Evolutionary conservation across 2,888 invertebrate species (phyloP).

Genomic region (Pseudolycoriella hygida): DNA sequence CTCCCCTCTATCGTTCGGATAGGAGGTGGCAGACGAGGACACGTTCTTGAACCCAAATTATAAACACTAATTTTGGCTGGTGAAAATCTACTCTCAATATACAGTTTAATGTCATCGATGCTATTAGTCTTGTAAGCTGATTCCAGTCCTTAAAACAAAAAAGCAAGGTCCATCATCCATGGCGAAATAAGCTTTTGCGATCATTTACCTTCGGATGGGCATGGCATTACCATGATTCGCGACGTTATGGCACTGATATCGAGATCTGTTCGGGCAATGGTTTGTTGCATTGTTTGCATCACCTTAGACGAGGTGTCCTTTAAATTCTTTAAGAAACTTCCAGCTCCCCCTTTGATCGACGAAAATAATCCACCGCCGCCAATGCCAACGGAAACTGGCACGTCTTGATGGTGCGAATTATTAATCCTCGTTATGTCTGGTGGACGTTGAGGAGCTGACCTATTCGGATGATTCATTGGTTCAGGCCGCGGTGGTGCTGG

Average conservation of each 20-base stretch:
- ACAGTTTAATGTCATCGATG: slow-evolving; percentile 74
- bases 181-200: too few species aligned
- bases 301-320: slow-evolving; percentile 94
- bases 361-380: slow-evolving; percentile 50
- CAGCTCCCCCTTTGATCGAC: slow-evolving; percentile 81
- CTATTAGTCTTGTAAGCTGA: slow-evolving; percentile 85
- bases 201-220: slow-evolving; percentile 64
- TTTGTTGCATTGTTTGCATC: slow-evolving; percentile 90
- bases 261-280: slow-evolving; percentile 70
- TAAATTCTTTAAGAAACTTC: slow-evolving; percentile 79
- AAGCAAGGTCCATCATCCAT: too few species aligned
- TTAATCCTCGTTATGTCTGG: slow-evolving; percentile 15
- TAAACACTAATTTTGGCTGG: slow-evolving; percentile 64
- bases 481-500: slow-evolving; percentile 12
- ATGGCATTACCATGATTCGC: slow-evolving; percentile 83
- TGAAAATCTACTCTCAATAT: slow-evolving; percentile 58
- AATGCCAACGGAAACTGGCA: slow-evolving; percentile 5
- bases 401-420: neutral
- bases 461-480: slow-evolving; percentile 14
- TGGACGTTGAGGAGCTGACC: slow-evolving; percentile 13
- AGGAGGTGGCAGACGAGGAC: slow-evolving; percentile 32
- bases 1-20: slow-evolving; percentile 43
- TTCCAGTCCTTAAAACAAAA: slow-evolving; percentile 36
- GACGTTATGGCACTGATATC: slow-evolving; percentile 89
- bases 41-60: slow-evolving; percentile 43